A percentile compares a stretch with the other conserved stretches of the same genome.
Evolutionary conservation across 2,888 invertebrate genomes (phyloP).

Genomic region (Oligia latruncula): DNA sequence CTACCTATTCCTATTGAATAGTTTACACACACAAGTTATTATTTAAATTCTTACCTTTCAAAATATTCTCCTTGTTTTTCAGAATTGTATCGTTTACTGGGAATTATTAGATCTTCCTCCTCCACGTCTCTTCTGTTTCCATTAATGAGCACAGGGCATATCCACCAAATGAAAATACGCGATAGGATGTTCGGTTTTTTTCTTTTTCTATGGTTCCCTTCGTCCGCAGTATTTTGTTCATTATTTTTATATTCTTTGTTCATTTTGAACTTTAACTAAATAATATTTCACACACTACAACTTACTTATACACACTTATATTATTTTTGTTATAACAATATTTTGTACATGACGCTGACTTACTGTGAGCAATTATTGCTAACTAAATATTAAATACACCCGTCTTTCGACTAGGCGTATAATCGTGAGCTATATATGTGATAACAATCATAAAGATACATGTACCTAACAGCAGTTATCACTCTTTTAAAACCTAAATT

Average conservation of each 20-base stretch:
- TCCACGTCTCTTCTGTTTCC: conserved; percentile 91
- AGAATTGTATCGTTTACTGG: conserved; percentile 91
- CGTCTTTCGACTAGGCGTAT: conserved; percentile 42
- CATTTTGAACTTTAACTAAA: conserved; percentile 43
- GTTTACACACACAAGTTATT: neutral
- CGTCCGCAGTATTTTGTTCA: conserved; percentile 40
- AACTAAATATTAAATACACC: conserved; percentile 51
- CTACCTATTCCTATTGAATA: neutral
- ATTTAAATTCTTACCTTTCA: conserved; percentile 84
- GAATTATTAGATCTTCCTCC: conserved; percentile 91
- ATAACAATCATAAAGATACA: conserved; percentile 66
- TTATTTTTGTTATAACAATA: conserved; percentile 8
- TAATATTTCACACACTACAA: conserved; percentile 32
- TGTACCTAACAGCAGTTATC: conserved; percentile 51
- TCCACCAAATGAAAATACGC: conserved; percentile 85
- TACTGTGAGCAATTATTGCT: conserved; percentile 40
- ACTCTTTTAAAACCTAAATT: conserved; percentile 49
- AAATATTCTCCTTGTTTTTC: conserved; percentile 90
- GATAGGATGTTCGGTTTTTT: conserved; percentile 83
- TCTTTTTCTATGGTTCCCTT: conserved; percentile 63
- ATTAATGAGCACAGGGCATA: conserved; percentile 86
- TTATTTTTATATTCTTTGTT: conserved; percentile 31
- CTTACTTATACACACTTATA: conserved; percentile 22
- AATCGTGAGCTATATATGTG: conserved; percentile 61
- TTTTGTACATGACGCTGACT: conserved; percentile 32